Evolutionary conservation across 2,113 vertebrate genomes (phyloP).

Genomic region (Dasyornis broadbenti): DNA sequence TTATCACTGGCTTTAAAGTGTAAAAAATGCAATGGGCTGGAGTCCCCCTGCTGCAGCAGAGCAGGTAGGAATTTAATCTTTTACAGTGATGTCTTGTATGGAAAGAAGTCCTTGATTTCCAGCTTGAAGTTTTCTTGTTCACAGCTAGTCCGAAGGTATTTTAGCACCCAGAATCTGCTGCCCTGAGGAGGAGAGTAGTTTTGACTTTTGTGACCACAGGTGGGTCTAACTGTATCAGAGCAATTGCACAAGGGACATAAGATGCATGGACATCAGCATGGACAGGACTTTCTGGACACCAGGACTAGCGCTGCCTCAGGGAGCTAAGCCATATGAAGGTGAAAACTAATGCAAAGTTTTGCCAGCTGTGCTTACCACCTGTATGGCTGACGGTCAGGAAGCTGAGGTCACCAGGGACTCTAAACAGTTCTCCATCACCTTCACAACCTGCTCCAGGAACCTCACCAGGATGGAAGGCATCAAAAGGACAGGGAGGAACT

Average conservation of each 20-base stretch:
- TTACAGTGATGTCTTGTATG: neutral
- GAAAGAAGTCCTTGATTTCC: neutral
- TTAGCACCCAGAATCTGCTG: neutral
- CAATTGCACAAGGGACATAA: neutral
- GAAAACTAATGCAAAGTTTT: neutral
- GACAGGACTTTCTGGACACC: neutral
- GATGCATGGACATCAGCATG: neutral
- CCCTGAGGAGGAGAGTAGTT: neutral
- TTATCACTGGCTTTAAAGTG: neutral
- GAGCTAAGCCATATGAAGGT: neutral
- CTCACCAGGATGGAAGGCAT: neutral
- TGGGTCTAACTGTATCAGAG: neutral
- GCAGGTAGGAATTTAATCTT: neutral
- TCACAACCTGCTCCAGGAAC: neutral
- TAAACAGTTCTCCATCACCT: neutral
- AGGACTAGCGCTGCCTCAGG: neutral
- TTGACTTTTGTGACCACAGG: neutral
- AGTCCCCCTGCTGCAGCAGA: neutral
- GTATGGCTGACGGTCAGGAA: neutral
- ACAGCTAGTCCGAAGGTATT: neutral
- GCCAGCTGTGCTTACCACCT: neutral
- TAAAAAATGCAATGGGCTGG: neutral
- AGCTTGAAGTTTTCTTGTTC: neutral
- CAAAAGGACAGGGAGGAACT: neutral
- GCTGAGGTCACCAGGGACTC: neutral